Base-by-base conservation (phyloP, 1,140 invertebrate species). In the Ceratina calcarata region DNA sequence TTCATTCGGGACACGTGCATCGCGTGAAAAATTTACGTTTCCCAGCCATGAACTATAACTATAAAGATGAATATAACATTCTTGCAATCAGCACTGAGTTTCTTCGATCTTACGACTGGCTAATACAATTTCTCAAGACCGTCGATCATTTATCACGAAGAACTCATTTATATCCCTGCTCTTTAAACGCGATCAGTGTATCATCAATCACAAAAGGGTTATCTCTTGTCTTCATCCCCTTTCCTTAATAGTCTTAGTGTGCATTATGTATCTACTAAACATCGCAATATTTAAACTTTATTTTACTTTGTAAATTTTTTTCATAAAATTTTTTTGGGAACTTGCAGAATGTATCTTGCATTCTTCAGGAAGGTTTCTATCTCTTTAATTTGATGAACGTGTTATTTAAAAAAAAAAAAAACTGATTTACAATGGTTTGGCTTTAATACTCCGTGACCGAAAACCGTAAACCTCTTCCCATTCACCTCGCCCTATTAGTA, bases 1-100 rank as follows among this genome's bases (percentile, higher is more conserved):
- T 74, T 67, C 37, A 74, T 67, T 53, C 71, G 22, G 13, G 71
- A 24, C 78, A 79, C 71, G 78, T 74, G 71, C 62, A 13, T 51
- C 62, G 62, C 24, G 24, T 74, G 71, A 73, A 79, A 79, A 79
- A 74, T 60, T 51, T n/a, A 66, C 53, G 78, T 16, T 51, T 10
- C 37, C 37, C 37, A 45, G 37, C 37, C 37, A 45, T 45, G 3
- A 45, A 45, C 37, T 10, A n/a, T 57, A 57, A 57, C 55, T 57
- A 57, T 57, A 18, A 57, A 57, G 55, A 57, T 57, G 66, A 53
- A 53, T 24, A 53, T 27, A 45, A 45, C 37, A 45, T 45, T 45
- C 3, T 45, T 45, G 37, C 37, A 45, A 45, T 45, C 37, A 45
- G 37, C 37, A 45, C 37, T 6, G 10, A 10, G 6, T 45, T 45